A percentile compares a stretch with the other conserved stretches of the same genome.
Conservation (phyloP, 2,797 vertebrate species). For the Geotrypetes seraphini region DNA sequence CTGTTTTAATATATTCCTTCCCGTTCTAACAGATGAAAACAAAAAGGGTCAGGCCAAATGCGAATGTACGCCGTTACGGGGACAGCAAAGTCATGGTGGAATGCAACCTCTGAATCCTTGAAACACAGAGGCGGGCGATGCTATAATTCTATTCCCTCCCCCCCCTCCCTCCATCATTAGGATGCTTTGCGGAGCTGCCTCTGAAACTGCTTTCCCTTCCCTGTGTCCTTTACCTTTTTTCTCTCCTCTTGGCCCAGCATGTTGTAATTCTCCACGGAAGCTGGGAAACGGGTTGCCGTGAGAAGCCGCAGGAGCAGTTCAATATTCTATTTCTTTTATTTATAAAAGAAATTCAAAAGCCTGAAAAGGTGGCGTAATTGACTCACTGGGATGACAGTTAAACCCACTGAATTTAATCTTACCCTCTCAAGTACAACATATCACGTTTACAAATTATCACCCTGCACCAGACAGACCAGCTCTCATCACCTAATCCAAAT, state of each 20-base stretch:
- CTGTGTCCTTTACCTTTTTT: neutral
- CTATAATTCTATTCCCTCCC: conserved; percentile 44
- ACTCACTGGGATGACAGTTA: conserved; percentile 74
- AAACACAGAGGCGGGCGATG: conserved; percentile 42
- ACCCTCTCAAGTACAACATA: conserved; percentile 74
- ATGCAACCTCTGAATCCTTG: conserved; percentile 9
- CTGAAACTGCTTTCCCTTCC: conserved; percentile 34
- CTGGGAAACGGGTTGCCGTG: conserved; percentile 45
- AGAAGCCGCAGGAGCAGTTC: conserved; percentile 50
- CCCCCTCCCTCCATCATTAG: conserved; percentile 45
- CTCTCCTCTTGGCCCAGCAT: conserved; percentile 40
- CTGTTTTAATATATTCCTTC: conserved; percentile 30
- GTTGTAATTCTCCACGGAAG: conserved; percentile 67
- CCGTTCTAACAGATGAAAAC: conserved; percentile 32
- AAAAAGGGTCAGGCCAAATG: conserved; percentile 40
- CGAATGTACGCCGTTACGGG: conserved; percentile 63
- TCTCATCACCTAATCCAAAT: conserved; percentile 77
- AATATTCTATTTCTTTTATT: conserved; percentile 79
- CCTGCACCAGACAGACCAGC: conserved; percentile 62
- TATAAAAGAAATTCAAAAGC: conserved; percentile 74
- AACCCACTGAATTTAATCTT: conserved; percentile 79
- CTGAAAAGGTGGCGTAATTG: conserved; percentile 78
- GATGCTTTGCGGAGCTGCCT: conserved; percentile 60
- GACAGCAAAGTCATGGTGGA: conserved; percentile 59
- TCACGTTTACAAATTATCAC: conserved; percentile 59